Evolutionary conservation across 1,140 invertebrate species (phyloP).

Genomic region (Leptinotarsa texana): DNA sequence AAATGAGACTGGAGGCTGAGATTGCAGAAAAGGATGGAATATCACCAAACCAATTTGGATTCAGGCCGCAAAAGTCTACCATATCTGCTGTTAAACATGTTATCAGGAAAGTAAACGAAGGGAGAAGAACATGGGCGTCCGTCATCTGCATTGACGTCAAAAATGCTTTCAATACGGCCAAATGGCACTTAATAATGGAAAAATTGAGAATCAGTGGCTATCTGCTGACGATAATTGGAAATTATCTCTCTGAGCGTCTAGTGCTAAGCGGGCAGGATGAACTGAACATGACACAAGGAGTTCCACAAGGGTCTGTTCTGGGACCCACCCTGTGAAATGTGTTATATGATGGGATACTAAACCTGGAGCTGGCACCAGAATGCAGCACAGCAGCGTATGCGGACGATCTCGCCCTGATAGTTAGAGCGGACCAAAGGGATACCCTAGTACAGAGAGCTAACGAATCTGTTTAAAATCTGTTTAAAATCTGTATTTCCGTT

Average conservation of each 20-base stretch:
- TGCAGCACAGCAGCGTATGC: neutral
- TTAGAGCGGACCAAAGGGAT: neutral
- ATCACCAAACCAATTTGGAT: conserved; percentile 49
- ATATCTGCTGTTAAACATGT: conserved; percentile 46
- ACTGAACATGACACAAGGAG: conserved; percentile 37
- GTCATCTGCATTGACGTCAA: neutral
- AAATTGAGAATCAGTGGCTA: conserved; percentile 9
- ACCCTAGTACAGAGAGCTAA: neutral
- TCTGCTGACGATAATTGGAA: conserved; percentile 18
- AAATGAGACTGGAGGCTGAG: conserved; percentile 27
- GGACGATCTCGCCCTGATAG: neutral
- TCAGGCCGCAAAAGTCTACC: conserved; percentile 46
- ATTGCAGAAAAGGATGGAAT: conserved; percentile 28
- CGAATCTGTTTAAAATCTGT: no score
- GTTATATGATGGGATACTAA: conserved; percentile 44
- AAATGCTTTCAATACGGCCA: neutral
- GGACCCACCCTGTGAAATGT: conserved; percentile 51
- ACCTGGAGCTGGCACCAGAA: conserved; percentile 30
- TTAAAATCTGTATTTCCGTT: no score
- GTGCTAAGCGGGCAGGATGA: conserved; percentile 8
- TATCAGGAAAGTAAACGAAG: conserved; percentile 5
- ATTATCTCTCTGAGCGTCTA: conserved; percentile 26
- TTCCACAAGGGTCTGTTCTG: conserved; percentile 52
- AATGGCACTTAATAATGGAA: no score
- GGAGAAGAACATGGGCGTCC: neutral